These are phyloP conservation scores for Notothenia coriiceps DNA, from an alignment of 2,113 vertebrate species.

Conservation along the genomic window DNA sequence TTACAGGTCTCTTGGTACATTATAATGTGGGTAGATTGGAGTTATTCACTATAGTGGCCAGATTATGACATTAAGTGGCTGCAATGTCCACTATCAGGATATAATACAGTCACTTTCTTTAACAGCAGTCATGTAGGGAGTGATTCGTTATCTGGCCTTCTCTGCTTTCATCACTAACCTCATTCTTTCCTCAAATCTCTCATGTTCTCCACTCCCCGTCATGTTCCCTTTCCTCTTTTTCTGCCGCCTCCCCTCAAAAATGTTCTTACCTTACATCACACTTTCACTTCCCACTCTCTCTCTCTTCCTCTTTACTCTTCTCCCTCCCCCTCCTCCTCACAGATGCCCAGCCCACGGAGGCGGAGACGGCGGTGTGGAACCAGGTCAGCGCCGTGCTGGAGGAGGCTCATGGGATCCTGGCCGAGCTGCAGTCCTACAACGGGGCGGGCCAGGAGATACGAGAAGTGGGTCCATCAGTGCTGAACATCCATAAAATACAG, in stretches of 20 bases:
- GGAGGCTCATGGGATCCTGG: conserved; percentile 91
- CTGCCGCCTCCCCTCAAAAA: conserved; percentile 1
- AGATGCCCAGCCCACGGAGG: conserved; percentile 96
- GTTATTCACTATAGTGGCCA: conserved; percentile 27
- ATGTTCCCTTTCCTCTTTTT: conserved; percentile 8
- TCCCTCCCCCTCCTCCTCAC: conserved; percentile 48
- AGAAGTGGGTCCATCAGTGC: conserved; percentile 84
- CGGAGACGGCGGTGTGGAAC: conserved; percentile 93
- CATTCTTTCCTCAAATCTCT: conserved; percentile 29
- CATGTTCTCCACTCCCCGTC: not conserved
- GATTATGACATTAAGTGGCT: conserved; percentile 21
- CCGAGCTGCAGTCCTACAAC: conserved; percentile 92
- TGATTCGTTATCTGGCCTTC: conserved; percentile 27
- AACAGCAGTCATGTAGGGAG: not conserved
- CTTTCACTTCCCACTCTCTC: conserved; percentile 47
- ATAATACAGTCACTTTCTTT: not conserved
- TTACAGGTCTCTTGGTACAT: conserved; percentile 15
- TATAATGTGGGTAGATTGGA: conserved; percentile 1
- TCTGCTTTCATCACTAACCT: conserved; percentile 42
- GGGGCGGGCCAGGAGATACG: conserved; percentile 94
- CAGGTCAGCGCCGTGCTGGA: conserved; percentile 94
- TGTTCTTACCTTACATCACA: conserved; percentile 42
- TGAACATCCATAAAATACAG: conserved; percentile 6
- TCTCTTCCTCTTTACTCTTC: conserved; percentile 11
- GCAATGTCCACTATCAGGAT: conserved; percentile 5